phyloP scores from a whole-genome alignment of 1,140 invertebrate species.

The Telenomus remus region DNA sequence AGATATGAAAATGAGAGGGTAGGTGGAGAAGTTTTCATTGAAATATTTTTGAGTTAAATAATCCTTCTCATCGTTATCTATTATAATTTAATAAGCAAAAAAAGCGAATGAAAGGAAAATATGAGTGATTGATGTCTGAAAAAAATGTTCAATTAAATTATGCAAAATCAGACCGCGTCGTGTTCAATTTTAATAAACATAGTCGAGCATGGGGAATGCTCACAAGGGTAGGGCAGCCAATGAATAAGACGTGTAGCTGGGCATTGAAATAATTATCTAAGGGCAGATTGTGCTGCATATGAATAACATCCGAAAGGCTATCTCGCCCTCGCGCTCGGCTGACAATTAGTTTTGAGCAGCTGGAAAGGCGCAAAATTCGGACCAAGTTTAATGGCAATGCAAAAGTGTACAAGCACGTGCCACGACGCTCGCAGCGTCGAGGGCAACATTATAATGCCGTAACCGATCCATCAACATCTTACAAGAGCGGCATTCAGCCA shows the following conservation, averaged over 20 bases:
- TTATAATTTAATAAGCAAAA: no score
- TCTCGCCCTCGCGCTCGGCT: slow-evolving; percentile 42
- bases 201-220: not conserved
- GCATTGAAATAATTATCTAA: slow-evolving; percentile 49
- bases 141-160: slow-evolving; percentile 25
- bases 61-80: no score
- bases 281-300: slow-evolving; percentile 30
- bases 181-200: slow-evolving; percentile 35
- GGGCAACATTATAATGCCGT: slow-evolving; percentile 53
- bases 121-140: no score
- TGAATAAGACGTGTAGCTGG: slow-evolving; percentile 8
- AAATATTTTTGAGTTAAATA: no score
- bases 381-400: slow-evolving; percentile 34
- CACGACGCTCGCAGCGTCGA: slow-evolving; percentile 22
- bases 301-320: slow-evolving; percentile 51
- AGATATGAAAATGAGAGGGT: no score
- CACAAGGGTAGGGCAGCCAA: slow-evolving; percentile 9
- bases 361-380: slow-evolving; percentile 54
- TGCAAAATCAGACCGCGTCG: slow-evolving; percentile 23
- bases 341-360: slow-evolving; percentile 59
- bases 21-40: no score
- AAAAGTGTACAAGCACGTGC: slow-evolving; percentile 45
- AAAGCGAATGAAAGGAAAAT: no score
- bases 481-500: slow-evolving; percentile 49
- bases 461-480: slow-evolving; percentile 64